Evolutionary conservation across 2,888 invertebrate species (phyloP).

Genomic region (Torymus tubicola): DNA sequence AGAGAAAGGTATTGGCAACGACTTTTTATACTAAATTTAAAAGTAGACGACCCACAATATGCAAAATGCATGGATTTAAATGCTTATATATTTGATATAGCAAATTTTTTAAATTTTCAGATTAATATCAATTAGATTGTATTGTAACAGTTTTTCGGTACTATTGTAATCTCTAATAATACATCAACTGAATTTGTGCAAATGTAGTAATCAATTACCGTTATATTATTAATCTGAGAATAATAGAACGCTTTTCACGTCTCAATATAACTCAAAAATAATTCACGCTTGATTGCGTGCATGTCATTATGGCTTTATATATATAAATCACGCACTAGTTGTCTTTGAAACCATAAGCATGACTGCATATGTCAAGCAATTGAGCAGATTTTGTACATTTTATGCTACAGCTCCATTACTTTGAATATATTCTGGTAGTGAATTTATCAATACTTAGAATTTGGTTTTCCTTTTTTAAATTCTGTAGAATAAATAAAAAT

Average conservation of each 20-base stretch:
- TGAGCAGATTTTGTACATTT: neutral
- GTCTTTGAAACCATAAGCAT: neutral
- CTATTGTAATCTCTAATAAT: no score
- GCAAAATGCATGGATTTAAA: conserved; percentile 37
- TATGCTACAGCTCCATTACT: conserved; percentile 2
- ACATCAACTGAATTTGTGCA: no score
- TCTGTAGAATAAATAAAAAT: no score
- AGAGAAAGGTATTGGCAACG: conserved; percentile 81
- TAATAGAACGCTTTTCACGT: neutral
- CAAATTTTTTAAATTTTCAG: conserved; percentile 30
- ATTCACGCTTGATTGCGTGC: neutral
- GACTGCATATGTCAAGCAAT: neutral
- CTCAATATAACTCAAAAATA: neutral
- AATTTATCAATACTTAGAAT: conserved; percentile 2
- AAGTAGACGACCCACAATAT: conserved; percentile 40
- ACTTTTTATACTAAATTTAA: conserved; percentile 61
- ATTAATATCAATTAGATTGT: conserved; percentile 4
- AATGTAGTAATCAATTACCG: neutral
- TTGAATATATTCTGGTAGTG: conserved; percentile 35
- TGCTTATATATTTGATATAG: conserved; percentile 9
- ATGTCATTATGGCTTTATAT: neutral
- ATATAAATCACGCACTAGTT: neutral
- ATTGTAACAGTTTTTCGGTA: no score
- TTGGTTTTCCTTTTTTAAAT: no score
- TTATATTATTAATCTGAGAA: conserved; percentile 31